Evolutionary conservation across 2,888 invertebrate species (phyloP).

Genomic region (Bombylius discolor): DNA sequence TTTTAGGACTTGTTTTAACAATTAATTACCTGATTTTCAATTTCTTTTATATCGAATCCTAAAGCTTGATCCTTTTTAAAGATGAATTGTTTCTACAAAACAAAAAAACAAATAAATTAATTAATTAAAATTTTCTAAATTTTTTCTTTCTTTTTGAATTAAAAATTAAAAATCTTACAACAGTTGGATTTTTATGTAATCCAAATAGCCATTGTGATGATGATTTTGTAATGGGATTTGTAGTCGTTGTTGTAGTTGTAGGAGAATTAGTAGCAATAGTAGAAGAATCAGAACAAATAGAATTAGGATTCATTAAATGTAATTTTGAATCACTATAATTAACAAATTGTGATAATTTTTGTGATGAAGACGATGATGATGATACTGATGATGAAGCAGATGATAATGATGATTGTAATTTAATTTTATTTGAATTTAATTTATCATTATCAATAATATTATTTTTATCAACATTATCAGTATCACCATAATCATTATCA

Average conservation of each 20-base stretch:
- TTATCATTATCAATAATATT: not conserved
- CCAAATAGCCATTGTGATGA: conserved; percentile 31
- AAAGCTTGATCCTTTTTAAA: conserved; percentile 26
- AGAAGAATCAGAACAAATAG: not conserved
- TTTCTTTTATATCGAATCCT: conserved; percentile 28
- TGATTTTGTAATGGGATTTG: not conserved
- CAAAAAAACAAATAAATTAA: not conserved
- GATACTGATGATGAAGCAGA: not conserved
- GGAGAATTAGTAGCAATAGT: not conserved
- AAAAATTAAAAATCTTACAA: conserved; percentile 16
- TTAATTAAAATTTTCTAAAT: too few relatives aligned
- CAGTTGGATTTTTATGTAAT: conserved; percentile 33
- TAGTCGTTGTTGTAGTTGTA: not conserved
- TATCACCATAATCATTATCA: not conserved
- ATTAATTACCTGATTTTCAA: conserved; percentile 25
- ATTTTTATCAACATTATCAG: not conserved
- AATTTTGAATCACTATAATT: not conserved
- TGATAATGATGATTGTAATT: not conserved
- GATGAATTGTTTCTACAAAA: conserved; percentile 26
- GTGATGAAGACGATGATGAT: too few relatives aligned
- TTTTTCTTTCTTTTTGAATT: not conserved
- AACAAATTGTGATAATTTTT: not conserved
- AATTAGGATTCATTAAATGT: not conserved
- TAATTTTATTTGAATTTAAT: not conserved
- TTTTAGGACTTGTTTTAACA: too few relatives aligned